Base-by-base conservation (phyloP, 2,888 invertebrate species). In the Panopea generosa region DNA sequence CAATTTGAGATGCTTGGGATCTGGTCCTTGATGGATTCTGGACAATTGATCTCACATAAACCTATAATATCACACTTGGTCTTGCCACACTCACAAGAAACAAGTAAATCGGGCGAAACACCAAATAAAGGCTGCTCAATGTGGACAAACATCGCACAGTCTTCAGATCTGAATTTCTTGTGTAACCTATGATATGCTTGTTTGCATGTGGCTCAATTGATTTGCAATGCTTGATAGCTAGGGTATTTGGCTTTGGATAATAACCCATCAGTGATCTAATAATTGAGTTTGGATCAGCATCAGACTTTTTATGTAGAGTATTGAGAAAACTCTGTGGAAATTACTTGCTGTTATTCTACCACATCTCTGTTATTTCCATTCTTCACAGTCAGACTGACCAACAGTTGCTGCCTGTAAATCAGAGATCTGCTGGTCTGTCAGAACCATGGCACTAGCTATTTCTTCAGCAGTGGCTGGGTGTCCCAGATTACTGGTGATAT, bases 151-250 rank as follows among this genome's bases (percentile, higher is more conserved):
- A 66, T 11, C 3, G 53, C 63, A 40, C 38, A 50, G 7, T 63
- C 50, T 16, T 43, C 24, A 22, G 40, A 18, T n/a, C 1, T 24
- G 14, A 63, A 63, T 11, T 38, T 22, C 6, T 38, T 29, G 33
- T 63, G 14, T 6, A 63, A 2, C 7, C 4, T 7, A 3, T 33
- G 27, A 24, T 63, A 63, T 7, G 7, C 27, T 18, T 52, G 7
- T 63, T 63, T 7, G 63, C 63, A 53, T 53, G 53, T 22, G 63
- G 52, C 29, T 63, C 63, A 38, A 63, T 33, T 27, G 22, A 27
- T 22, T 40, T 43, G 16, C 65, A 53, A 20, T 65, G 65, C 18
- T 65, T 65, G 16, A 65, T 55, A 2, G 55, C 55, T 1, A 26
- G 6, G 14, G 29, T 38, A 27, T 27, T 38, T 18, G 27, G 27